A percentile compares a stretch with the other conserved stretches of the same genome.
Evolutionary conservation across 2,113 vertebrate genomes (phyloP).

Genomic region (Sitta europaea): DNA sequence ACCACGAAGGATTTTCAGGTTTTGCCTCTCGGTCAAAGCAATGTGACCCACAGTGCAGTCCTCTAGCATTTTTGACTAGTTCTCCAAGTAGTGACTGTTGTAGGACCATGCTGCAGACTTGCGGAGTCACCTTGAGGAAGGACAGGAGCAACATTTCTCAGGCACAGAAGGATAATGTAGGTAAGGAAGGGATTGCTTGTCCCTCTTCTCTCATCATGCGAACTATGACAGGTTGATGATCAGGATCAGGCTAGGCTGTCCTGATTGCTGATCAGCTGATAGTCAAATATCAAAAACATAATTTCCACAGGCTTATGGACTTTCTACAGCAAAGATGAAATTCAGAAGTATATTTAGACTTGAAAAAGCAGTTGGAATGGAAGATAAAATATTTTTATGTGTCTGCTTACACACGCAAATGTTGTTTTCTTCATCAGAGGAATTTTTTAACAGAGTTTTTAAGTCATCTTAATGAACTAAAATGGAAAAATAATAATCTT

Average conservation of each 20-base stretch:
- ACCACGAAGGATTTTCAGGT: neutral
- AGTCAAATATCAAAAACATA: rapidly evolving
- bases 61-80: neutral
- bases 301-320: neutral
- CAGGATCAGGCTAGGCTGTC: neutral
- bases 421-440: neutral
- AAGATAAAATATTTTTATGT: neutral
- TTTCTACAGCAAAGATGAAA: neutral
- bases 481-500: neutral
- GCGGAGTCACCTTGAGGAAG: neutral
- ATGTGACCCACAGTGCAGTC: neutral
- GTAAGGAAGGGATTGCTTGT: neutral
- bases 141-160: neutral
- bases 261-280: neutral
- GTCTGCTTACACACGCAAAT: neutral
- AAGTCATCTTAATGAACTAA: neutral
- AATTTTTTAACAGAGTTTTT: neutral
- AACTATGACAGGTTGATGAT: rapidly evolving
- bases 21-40: neutral
- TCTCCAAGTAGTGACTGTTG: neutral
- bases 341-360: neutral
- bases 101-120: neutral
- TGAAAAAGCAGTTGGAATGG: neutral
- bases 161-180: rapidly evolving
- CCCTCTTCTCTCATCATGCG: rapidly evolving